Evolutionary conservation across 2,113 vertebrate genomes (phyloP).

Genomic region (Pica pica): DNA sequence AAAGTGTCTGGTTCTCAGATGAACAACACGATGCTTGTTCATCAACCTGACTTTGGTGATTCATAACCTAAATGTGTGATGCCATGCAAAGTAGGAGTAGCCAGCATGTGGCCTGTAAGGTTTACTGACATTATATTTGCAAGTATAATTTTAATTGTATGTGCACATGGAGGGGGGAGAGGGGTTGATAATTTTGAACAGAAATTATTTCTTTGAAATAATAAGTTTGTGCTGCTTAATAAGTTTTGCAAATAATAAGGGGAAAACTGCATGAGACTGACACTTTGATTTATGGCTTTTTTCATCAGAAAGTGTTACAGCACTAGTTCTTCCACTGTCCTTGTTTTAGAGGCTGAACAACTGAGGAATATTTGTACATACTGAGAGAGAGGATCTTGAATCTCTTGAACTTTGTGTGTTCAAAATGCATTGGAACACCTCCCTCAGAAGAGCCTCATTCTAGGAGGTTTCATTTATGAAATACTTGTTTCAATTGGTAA

Average conservation of each 20-base stretch:
- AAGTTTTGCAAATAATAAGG: not conserved
- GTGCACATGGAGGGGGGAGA: not conserved
- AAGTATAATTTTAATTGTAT: conserved; percentile 24
- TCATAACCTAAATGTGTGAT: not conserved
- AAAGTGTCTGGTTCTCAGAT: not conserved
- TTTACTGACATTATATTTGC: conserved; percentile 8
- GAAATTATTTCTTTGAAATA: not conserved
- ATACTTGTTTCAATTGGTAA: not conserved
- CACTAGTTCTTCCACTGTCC: not conserved
- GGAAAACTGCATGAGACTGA: not conserved
- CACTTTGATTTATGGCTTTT: not conserved
- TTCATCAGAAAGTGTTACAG: not conserved
- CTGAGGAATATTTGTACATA: not conserved
- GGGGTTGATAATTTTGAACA: not conserved
- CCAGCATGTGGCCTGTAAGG: not conserved
- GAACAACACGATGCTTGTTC: not conserved
- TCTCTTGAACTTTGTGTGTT: not conserved
- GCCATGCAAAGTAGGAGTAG: not conserved
- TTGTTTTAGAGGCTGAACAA: not conserved
- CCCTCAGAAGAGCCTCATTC: not conserved
- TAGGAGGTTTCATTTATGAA: not conserved
- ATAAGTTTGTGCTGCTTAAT: not conserved
- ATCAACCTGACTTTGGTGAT: not conserved
- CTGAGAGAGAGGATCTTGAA: not conserved
- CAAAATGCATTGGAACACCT: not conserved